Evolutionary conservation across 2,113 vertebrate species (phyloP), one percentile per base, ranked within the genome.

Genomic region (Phoxinus phoxinus): DNA sequence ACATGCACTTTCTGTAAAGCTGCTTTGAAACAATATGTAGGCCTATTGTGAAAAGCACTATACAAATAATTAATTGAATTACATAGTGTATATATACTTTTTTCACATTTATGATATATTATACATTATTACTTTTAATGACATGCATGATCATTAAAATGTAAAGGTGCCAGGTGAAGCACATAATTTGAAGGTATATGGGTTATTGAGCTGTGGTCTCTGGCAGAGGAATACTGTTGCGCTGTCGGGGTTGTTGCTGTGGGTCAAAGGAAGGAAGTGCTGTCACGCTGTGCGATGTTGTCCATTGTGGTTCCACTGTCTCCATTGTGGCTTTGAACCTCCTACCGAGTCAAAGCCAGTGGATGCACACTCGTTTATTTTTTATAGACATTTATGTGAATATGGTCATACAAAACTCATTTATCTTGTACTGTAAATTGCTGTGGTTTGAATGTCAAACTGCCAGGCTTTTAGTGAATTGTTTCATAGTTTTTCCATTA

Each of bases 251-350:
- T 86, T 71, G 84, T 85, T 89, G 88, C 86, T 51, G 65, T 4
- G 61, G 89, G 88, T 90, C 92, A 88, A 88, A 92, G 94, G 94
- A 94, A 94, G 94, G 94, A 95, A 94, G 93, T 92, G 89, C 89
- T 86, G 89, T 93, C 92, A 88, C 72, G 87, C 93, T 93, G 94
- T 87, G 91, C 88, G 0, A 87, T 90, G 92, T 93, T 93, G 93
- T 94, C 88, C 89, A 86, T 69, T 63, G 88, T 90, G 92, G 90
- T 92, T 94, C 86, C 90, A 90, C 89, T 90, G 85, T 90, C 92
- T 48, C 91, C 90, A 92, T 93, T 94, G 92, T 94, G 86, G 72
- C 72, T 65, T 67, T 81, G 87, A 90, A 90, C 91, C 90, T 91
- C 91, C 90, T 78, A 87, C 89, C 23, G 84, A 90, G 90, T 87